phyloP scores from a whole-genome alignment of 2,113 vertebrate species.

The Lophotis ruficrista region DNA sequence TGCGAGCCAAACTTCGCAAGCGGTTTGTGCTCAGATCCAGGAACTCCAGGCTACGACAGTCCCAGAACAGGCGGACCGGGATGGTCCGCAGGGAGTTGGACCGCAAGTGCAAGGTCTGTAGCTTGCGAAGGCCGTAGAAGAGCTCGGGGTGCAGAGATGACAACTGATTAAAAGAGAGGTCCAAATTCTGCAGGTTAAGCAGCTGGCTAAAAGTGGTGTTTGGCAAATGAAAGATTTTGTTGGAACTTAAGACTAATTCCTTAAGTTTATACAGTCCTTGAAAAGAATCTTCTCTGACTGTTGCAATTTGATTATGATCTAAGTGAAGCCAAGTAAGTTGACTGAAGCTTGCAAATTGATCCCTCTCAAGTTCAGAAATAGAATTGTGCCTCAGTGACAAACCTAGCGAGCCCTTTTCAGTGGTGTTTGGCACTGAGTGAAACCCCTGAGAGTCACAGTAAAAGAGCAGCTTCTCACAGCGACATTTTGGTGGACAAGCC shows the following conservation, averaged over 20 bases:
- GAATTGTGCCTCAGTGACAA: slow-evolving; percentile 98
- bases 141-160: slow-evolving; percentile 95
- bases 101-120: slow-evolving; percentile 95
- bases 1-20: slow-evolving; percentile 94
- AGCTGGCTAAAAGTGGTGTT: slow-evolving; percentile 99
- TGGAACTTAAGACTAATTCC: slow-evolving; percentile 98
- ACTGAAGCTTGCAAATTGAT: slow-evolving; percentile 97
- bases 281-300: slow-evolving; percentile 96
- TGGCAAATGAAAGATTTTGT: slow-evolving; percentile 98
- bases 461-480: slow-evolving; percentile 99
- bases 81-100: slow-evolving; percentile 98
- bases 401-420: slow-evolving; percentile 96
- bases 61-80: slow-evolving; percentile 96
- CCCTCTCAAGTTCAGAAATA: slow-evolving; percentile 93
- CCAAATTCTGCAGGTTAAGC: slow-evolving; percentile 98
- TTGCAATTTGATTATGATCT: slow-evolving; percentile 98
- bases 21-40: slow-evolving; percentile 97
- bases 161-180: slow-evolving; percentile 98
- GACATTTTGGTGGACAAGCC: slow-evolving; percentile 99
- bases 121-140: slow-evolving; percentile 96
- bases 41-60: slow-evolving; percentile 98
- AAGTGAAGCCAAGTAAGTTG: slow-evolving; percentile 99
- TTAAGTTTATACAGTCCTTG: slow-evolving; percentile 99
- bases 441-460: slow-evolving; percentile 99
- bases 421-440: slow-evolving; percentile 94